phyloP scores from a whole-genome alignment of 2,113 vertebrate species.

The Campylomormyrus numenius region DNA sequence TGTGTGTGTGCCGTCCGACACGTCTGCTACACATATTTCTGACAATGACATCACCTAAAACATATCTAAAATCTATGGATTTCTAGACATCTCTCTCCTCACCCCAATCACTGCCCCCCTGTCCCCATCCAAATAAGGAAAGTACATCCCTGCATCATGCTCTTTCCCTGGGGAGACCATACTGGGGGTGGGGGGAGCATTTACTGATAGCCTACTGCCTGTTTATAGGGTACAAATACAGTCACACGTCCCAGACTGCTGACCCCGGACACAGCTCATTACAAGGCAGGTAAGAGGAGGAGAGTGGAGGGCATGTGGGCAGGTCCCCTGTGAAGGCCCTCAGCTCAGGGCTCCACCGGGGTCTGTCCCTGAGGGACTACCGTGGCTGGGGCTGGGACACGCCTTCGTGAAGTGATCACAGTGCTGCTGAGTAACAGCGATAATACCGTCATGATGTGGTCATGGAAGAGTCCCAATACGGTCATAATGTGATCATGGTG shows the following conservation, averaged over 20 bases:
- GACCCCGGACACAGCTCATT: background rate
- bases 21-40: background rate
- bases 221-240: background rate
- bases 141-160: background rate
- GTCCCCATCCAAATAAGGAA: background rate
- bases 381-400: background rate
- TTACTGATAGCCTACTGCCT: background rate
- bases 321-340: background rate
- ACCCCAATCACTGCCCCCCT: background rate
- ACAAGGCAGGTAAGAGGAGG: background rate
- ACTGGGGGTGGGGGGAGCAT: background rate
- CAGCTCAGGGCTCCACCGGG: background rate
- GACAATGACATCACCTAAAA: constrained; percentile 1
- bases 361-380: background rate
- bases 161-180: background rate
- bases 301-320: background rate
- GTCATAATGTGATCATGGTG: background rate
- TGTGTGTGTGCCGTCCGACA: background rate
- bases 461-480: background rate
- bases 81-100: background rate
- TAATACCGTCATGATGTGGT: background rate
- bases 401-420: background rate
- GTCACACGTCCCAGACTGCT: background rate
- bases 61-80: background rate
- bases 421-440: background rate